Percentiles rank a stretch among this genome's conserved stretches.
phyloP scores from a whole-genome alignment of 2,888 invertebrate species.

The Amblyteles armatorius region DNA sequence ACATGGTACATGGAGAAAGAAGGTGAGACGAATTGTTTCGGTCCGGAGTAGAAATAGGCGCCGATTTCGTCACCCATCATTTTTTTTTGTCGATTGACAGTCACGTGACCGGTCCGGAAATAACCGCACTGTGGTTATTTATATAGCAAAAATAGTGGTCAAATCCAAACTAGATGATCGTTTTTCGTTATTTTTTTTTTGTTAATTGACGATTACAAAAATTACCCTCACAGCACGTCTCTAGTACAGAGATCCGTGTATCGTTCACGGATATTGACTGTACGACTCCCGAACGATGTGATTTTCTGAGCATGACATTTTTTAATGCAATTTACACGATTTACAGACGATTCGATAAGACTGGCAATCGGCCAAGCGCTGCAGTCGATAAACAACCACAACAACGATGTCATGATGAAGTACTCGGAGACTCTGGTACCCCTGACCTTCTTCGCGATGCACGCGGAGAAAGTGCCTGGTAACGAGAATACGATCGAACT shows the following conservation, averaged over 20 bases:
- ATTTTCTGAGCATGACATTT: neutral
- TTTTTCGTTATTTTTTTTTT: too few species aligned
- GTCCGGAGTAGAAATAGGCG: neutral
- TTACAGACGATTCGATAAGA: constrained; percentile 90
- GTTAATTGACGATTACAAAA: too few species aligned
- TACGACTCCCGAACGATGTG: neutral
- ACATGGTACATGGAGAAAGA: constrained; percentile 89
- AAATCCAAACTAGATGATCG: too few species aligned
- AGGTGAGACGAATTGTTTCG: constrained; percentile 83
- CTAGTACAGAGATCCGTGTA: neutral
- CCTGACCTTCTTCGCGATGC: constrained; percentile 96
- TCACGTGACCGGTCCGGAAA: too few species aligned
- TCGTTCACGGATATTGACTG: neutral
- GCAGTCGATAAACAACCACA: constrained; percentile 93
- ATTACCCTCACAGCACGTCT: too few species aligned
- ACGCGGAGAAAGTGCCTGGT: constrained; percentile 90
- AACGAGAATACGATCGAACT: constrained; percentile 88
- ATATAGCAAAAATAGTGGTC: too few species aligned
- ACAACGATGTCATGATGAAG: constrained; percentile 92
- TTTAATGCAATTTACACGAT: constrained; percentile 48
- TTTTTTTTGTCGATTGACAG: too few species aligned
- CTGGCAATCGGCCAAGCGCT: constrained; percentile 91
- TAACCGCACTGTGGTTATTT: too few species aligned
- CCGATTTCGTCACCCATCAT: too few species aligned
- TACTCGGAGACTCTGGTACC: constrained; percentile 92